phyloP scores from a whole-genome alignment of 1,140 invertebrate genomes.

The Holotrichia oblita region DNA sequence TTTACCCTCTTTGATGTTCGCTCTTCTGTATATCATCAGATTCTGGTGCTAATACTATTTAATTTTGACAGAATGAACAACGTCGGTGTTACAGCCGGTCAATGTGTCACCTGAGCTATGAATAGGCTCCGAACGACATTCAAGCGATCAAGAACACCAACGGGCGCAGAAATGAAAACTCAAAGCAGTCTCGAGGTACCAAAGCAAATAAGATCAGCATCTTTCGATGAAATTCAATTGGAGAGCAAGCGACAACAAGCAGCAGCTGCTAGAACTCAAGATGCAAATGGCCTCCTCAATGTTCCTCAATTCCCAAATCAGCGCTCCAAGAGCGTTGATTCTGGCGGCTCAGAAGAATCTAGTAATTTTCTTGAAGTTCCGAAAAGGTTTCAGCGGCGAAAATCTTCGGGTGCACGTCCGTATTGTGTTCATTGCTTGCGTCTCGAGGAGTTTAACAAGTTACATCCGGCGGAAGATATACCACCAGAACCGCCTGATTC shows the following conservation, averaged over 20 bases:
- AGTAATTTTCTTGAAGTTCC: slow-evolving; percentile 74
- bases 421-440: slow-evolving; percentile 73
- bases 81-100: slow-evolving; percentile 44
- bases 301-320: slow-evolving; percentile 72
- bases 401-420: slow-evolving; percentile 70
- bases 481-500: slow-evolving; percentile 60
- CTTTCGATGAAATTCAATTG: slow-evolving; percentile 88
- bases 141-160: slow-evolving; percentile 85
- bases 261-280: slow-evolving; percentile 56
- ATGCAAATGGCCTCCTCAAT: slow-evolving; percentile 64
- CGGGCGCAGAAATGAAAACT: slow-evolving; percentile 88
- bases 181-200: slow-evolving; percentile 89
- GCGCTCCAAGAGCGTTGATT: slow-evolving; percentile 82
- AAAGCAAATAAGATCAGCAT: slow-evolving; percentile 83
- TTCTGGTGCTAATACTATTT: not conserved
- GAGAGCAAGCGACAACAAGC: slow-evolving; percentile 71
- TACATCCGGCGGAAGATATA: slow-evolving; percentile 64
- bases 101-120: slow-evolving; percentile 65
- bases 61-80: slow-evolving; percentile 49
- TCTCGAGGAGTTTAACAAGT: slow-evolving; percentile 68
- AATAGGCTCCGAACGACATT: slow-evolving; percentile 85
- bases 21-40: not conserved
- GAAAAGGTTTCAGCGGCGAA: slow-evolving; percentile 68
- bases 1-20: not conserved
- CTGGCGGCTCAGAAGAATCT: slow-evolving; percentile 72